Base-by-base conservation (phyloP, 2,113 vertebrate genomes). In the Progne subis region DNA sequence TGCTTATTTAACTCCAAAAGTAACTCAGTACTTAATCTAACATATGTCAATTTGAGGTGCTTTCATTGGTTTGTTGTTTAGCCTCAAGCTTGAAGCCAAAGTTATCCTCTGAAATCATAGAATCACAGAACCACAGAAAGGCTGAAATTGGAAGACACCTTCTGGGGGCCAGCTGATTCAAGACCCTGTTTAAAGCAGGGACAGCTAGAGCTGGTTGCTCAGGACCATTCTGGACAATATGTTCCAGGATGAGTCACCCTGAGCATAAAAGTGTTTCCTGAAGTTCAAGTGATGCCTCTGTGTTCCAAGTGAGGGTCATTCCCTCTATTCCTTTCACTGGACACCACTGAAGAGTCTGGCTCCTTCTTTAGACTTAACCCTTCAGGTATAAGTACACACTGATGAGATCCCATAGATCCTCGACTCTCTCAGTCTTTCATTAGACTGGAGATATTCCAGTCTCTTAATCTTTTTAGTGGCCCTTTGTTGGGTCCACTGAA, bases 181-280 rank as follows among this genome's bases (percentile, higher is more conserved):
- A 50, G 4, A 57, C 4, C 2, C 8, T 76, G 14, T 34, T 55
- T 21, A 56, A 56, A 68, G 17, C 25, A 89, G 31, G 7, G 8
- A 14, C 2, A 1, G 6, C 28, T 37, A 21, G 17, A 46, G 1
- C 6, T 28, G 7, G 3, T 28, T 68, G 23, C 11, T 44, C n/a
- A 39, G 5, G 18, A 29, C 2, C 14, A 20, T 16, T n/a, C 32
- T 52, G 23, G 19, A n/a, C 5, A 69, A 37, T 7, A 9, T 71
- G 12, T 60, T 74, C 18, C 21, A 60, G 15, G 14, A 20, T 64
- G 16, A n/a, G 34, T 19, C 44, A 70, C 4, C 6, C 4, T 26
- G 37, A 50, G 10, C 32, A 46, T 63, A 52, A 60, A 56, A 72
- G 11, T 19, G 1, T n/a, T 82, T 69, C 29, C 26, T 56, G 52